These are phyloP conservation scores for Empis stercorea DNA, from an alignment of 2,888 invertebrate genomes.

Conservation along the genomic window DNA sequence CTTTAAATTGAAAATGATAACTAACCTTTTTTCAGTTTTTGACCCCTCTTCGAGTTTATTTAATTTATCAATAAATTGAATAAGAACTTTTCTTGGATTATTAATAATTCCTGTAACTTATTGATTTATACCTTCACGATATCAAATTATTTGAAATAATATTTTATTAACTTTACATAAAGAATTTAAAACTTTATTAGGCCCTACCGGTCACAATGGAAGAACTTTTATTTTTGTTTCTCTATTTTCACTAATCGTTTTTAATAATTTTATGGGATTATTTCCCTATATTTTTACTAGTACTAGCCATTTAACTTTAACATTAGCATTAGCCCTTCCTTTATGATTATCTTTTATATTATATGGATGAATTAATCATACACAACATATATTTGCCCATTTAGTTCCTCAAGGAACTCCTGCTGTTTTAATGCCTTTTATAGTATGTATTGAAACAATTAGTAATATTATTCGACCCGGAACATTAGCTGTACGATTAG, in stretches of 20 bases:
- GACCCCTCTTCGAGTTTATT: conserved; percentile 45
- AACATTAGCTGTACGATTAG: conserved; percentile 55
- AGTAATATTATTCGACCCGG: conserved; percentile 58
- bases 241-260: conserved; percentile 45
- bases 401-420: conserved; percentile 58
- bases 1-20: conserved; percentile 49
- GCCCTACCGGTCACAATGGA: conserved; percentile 36
- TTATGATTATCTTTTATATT: conserved; percentile 53
- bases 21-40: conserved; percentile 54
- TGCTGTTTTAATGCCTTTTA: conserved; percentile 50
- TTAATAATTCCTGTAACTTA: conserved; percentile 40
- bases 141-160: conserved; percentile 39
- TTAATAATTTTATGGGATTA: conserved; percentile 56
- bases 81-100: conserved; percentile 39
- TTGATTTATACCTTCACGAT: conserved; percentile 44
- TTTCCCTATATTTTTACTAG: conserved; percentile 59
- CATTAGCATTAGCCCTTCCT: conserved; percentile 45
- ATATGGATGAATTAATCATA: conserved; percentile 49
- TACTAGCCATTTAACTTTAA: conserved; percentile 49
- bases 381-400: conserved; percentile 51
- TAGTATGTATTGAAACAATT: conserved; percentile 61
- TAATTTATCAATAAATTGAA: conserved; percentile 45
- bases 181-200: conserved; percentile 47
- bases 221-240: conserved; percentile 44
- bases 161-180: conserved; percentile 38